These are phyloP conservation scores for Uromys caudimaculatus DNA, from an alignment of 2,797 vertebrate genomes.

Conservation along the genomic window DNA sequence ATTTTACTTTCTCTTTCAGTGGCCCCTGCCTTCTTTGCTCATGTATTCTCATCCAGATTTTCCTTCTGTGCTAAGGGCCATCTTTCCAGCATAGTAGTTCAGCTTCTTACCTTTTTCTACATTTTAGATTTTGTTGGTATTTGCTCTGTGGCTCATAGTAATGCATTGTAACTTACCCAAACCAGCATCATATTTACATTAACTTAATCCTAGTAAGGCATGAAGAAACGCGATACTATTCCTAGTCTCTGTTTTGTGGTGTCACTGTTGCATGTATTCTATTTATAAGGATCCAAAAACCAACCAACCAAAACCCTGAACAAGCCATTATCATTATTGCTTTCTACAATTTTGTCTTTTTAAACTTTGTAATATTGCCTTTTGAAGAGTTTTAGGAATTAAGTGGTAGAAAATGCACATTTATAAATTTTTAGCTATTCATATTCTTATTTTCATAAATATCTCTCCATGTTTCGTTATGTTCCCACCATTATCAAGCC, in stretches of 20 bases:
- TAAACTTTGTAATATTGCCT: not conserved
- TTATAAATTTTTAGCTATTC: not conserved
- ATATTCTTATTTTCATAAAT: not conserved
- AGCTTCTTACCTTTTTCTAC: not conserved
- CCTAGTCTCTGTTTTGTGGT: not conserved
- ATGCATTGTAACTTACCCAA: not conserved
- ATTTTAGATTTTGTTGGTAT: not conserved
- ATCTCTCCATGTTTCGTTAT: not conserved
- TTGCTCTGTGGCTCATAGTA: not conserved
- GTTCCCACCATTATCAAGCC: not conserved
- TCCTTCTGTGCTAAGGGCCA: not conserved
- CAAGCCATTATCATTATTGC: not conserved
- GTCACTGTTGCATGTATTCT: not conserved
- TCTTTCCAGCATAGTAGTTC: not conserved
- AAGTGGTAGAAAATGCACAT: not conserved
- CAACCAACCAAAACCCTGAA: not conserved
- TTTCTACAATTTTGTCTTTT: not conserved
- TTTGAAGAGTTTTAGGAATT: not conserved
- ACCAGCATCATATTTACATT: not conserved
- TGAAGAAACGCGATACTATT: not conserved
- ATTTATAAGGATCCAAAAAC: not conserved
- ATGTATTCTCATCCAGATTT: not conserved
- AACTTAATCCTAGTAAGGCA: not conserved
- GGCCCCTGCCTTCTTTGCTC: not conserved
- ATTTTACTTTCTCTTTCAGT: not conserved